Base-by-base conservation (phyloP, 1,140 invertebrate species). In the Scaptomyza pallida region DNA sequence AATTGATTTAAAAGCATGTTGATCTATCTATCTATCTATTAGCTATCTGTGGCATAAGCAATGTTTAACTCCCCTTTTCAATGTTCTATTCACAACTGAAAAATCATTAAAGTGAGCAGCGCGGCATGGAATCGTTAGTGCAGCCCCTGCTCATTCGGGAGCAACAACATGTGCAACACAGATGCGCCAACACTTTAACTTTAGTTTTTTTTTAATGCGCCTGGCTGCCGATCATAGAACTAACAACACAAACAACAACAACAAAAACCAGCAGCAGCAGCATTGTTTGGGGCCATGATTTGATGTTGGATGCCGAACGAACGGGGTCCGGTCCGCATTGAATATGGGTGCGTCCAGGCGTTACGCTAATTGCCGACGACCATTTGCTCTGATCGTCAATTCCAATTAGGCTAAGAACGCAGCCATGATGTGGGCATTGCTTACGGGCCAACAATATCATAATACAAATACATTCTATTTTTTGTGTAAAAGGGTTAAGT, bases 141-240 rank as follows among this genome's bases (percentile, higher is more conserved):
- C 26, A 64, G 67, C 50, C 43, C 51, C 52, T 17, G 45, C 55
- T 8, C 26, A 30, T 8, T 35, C 33, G 2, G 6, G 33, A 26
- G 4, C 1, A 26, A 30, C 26, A 30, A 30, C 26, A 30, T 30
- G 26, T 30, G 26, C 26, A 57, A 64, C 80, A 64, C 80, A 86
- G 63, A 73, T 80, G 80, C 72, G 60, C 33, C 55, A 78, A 72
- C 50, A n/a, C n/a, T n/a, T 48, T 64, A 83, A 78, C 44, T 78
- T 75, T 78, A 79, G 30, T 45, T 75, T 71, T 83, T 45, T 75
- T 71, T 83, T 75, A 43, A 62, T 78, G 79, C 75, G 75, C 79
- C 64, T 72, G 79, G 70, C 61, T 82, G 78, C 48, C 57, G 64
- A 23, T 54, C 69, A 56, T 55, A 72, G 65, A 62, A 62, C 45